Evolutionary conservation across 2,797 vertebrate genomes (phyloP).

Genomic region (Parauchenoglanis punctatus): DNA sequence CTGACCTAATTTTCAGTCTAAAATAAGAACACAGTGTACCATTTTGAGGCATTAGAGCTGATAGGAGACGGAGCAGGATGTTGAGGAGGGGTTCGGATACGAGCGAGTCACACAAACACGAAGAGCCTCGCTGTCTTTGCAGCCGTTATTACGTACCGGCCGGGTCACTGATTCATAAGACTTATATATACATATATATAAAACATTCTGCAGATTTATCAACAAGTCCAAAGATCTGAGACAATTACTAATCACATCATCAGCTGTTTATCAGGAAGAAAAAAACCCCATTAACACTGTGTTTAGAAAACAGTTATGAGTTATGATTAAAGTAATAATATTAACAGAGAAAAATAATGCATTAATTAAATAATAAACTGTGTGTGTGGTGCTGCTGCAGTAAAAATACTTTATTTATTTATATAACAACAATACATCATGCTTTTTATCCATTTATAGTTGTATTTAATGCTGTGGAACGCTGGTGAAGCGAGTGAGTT

Average conservation of each 20-base stretch:
- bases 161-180: background rate
- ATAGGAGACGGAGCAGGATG: background rate
- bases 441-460: background rate
- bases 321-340: background rate
- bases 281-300: background rate
- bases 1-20: constrained; percentile 2
- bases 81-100: constrained; percentile 1
- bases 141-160: background rate
- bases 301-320: too few species aligned
- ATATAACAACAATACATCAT: too few species aligned
- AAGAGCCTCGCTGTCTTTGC: background rate
- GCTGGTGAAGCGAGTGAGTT: too few species aligned
- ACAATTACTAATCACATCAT: background rate
- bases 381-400: background rate
- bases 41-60: background rate
- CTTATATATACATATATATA: background rate
- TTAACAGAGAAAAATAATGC: background rate
- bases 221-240: background rate
- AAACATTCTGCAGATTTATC: background rate
- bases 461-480: background rate
- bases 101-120: background rate
- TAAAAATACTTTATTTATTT: background rate
- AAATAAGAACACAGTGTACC: constrained; percentile 25
- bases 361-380: background rate
- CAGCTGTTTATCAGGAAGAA: background rate